Conservation (phyloP, 2,113 vertebrate species). For the Ailurus styani region DNA sequence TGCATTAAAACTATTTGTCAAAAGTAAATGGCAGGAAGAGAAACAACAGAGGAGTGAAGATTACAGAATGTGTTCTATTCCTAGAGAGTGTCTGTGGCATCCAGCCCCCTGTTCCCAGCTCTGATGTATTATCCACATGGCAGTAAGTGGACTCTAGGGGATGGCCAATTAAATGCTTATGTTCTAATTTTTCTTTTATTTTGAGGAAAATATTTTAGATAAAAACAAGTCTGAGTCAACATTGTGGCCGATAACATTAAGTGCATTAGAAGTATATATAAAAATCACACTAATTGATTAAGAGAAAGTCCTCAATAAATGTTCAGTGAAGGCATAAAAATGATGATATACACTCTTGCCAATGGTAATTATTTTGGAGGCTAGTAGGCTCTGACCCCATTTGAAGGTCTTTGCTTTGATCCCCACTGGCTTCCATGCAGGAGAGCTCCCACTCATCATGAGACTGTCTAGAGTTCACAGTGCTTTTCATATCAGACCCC, state of each 20-base stretch:
- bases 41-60: background rate
- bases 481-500: background rate
- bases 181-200: background rate
- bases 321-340: background rate
- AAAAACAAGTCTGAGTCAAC: background rate
- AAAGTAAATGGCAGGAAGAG: background rate
- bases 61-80: background rate
- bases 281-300: background rate
- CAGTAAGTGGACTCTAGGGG: background rate
- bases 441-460: background rate
- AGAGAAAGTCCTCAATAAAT: background rate
- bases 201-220: background rate
- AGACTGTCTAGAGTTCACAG: background rate
- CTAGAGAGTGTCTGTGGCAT: background rate
- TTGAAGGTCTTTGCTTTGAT: background rate
- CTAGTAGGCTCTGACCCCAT: background rate
- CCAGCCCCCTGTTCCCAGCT: background rate
- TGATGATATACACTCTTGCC: background rate
- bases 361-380: background rate
- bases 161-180: background rate
- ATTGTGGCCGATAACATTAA: background rate
- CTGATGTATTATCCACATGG: fast-evolving
- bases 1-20: background rate
- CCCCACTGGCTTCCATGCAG: background rate
- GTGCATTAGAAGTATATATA: background rate